Base-by-base conservation (phyloP, 64 coral and sea anemone genomes). In the Stichodactyla helianthus region DNA sequence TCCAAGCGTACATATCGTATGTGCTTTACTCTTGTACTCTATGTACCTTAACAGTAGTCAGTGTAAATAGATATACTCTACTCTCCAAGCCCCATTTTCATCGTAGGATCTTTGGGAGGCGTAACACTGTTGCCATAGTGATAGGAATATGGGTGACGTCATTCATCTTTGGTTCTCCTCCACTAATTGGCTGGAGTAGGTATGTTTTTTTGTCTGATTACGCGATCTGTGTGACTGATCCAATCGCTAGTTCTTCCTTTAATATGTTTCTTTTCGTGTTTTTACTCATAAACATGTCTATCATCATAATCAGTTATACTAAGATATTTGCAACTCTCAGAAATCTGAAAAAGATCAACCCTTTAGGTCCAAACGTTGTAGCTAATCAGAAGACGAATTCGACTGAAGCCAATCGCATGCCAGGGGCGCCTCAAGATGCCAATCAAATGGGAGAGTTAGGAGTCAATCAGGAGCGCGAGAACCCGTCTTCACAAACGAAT, bases 101-200 rank as follows among this genome's bases (percentile, higher is more conserved):
- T 35, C 68, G 68, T n/a, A 74, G 5, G 68, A 74, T 74, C 68
- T 74, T 74, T 23, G 68, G 26, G 7, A 74, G 11, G 68, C 68
- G 68, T 11, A 74, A 1, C 12, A 74, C 68, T 23, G 68, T 74
- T 74, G 68, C 68, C 68, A 31, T 74, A 74, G 68, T 74, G 68
- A 74, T 74, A 74, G 68, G 26, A 13, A 74, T 74, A 9, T 74
- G 68, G 68, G 68, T 74, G 68, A 74, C 25, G 68, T 74, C 68
- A 74, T 74, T 74, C 6, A 12, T 13, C 5, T 74, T 74, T 9
- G 68, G 6, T 31, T 1, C 8, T 74, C 68, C 68, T 74, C 68
- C 68, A 10, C 25, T 74, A 25, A 26, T 74, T 74, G 68, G 68
- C 12, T 74, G 68, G 68, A 74, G 68, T 31, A 27, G 68, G 4